phyloP scores from a whole-genome alignment of 2,797 vertebrate species.

The Macropus fuliginosus region DNA sequence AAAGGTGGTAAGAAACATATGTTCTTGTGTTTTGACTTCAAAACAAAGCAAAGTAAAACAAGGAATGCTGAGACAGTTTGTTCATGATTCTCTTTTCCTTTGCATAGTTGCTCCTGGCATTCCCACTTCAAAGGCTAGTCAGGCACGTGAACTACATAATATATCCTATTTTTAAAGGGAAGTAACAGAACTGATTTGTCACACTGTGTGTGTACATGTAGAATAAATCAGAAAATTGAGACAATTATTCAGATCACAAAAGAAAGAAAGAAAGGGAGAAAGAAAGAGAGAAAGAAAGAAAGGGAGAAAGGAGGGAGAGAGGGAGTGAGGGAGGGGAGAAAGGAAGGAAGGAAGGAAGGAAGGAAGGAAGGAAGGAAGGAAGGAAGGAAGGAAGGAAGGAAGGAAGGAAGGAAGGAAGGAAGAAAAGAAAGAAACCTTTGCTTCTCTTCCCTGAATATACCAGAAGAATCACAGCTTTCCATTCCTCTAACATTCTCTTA shows the following conservation, averaged over 20 bases:
- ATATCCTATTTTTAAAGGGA: neutral
- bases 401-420: no score
- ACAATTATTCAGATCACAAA: neutral
- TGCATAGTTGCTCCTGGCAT: neutral
- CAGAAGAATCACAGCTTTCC: neutral
- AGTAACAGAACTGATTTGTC: constrained; percentile 5
- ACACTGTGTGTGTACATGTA: neutral
- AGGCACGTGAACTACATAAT: neutral
- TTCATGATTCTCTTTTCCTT: neutral
- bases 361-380: no score
- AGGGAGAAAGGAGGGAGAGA: no score
- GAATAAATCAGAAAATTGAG: constrained; percentile 5
- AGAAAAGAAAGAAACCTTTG: neutral
- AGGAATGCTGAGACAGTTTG: neutral
- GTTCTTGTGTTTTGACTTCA: neutral
- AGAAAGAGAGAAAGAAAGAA: no score
- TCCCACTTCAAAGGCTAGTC: neutral
- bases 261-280: neutral
- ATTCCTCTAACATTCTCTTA: neutral
- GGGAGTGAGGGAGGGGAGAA: no score
- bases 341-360: no score
- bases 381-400: no score
- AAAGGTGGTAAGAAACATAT: neutral
- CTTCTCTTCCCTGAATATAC: neutral
- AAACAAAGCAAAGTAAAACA: neutral